Base-by-base conservation (phyloP, 2,888 invertebrate species). In the Dusona sp. region DNA sequence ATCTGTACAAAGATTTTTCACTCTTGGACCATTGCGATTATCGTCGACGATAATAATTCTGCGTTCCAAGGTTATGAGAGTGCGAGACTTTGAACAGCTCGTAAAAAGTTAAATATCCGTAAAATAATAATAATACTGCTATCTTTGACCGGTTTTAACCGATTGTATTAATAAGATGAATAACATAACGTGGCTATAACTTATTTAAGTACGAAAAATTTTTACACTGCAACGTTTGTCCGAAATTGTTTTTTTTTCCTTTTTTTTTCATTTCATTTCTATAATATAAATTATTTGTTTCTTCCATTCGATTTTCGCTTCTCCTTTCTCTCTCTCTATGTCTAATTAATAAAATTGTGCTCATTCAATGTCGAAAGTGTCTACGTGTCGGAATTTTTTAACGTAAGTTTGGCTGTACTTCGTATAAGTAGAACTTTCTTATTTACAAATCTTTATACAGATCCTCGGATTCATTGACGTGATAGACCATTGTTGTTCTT, bases 161-260 rank as follows among this genome's bases (percentile, higher is more conserved):
- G 83, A 82, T 85, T 75, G 11, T 80, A 78, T 70, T 88, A n/a
- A 79, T 86, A 81, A 81, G 29, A 57, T 68, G 84, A 84, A 81
- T 86, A 81, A 65, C 73, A 86, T 86, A 84, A 77, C 19, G 70
- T 81, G 65, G 68, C 81, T 79, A 79, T 79, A 79, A 85, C 68
- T 86, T 79, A 82, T 85, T 88, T 88, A 88, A 88, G 88, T 88
- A 88, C 88, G 79, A 85, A 70, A 83, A 70, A 68, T 82, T 70
- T 87, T 79, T 87, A 85, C 45, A 72, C 67, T 79, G 72, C 72
- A 79, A 79, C 75, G 75, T 82, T 68, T 51, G 68, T 45, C 68
- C n/a, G 48, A 29, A 45, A 64, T 75, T 48, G 16, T 74, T 75
- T 51, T 80, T 54, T 68, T 68, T 36, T 81, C 8, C 0, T n/a